These are phyloP conservation scores for Leptarthrus brevirostris DNA, from an alignment of 2,888 invertebrate genomes.

Conservation along the genomic window DNA sequence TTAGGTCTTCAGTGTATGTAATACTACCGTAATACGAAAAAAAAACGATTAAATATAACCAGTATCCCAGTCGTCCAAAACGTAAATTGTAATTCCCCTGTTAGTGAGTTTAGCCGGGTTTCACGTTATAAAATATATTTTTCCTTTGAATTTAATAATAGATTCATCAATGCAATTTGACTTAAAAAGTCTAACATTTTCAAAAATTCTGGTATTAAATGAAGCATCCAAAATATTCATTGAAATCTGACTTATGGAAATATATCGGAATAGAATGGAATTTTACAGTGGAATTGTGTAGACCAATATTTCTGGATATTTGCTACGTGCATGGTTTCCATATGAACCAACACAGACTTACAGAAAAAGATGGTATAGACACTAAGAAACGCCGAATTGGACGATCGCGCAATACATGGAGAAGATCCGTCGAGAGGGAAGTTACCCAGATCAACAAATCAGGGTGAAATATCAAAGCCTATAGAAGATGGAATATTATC, in stretches of 20 bases:
- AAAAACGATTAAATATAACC: constrained; percentile 1
- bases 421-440: too few species aligned
- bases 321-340: background rate
- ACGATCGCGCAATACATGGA: too few species aligned
- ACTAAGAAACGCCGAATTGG: too few species aligned
- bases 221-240: too few species aligned
- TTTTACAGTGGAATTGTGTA: too few species aligned
- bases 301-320: background rate
- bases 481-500: too few species aligned
- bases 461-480: background rate
- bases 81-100: constrained; percentile 3
- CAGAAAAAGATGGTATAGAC: too few species aligned
- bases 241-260: too few species aligned
- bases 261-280: too few species aligned
- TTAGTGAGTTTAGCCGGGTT: constrained; percentile 1
- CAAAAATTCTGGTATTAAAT: background rate
- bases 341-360: too few species aligned
- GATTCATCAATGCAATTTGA: constrained; percentile 9
- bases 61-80: background rate
- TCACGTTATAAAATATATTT: constrained; percentile 7
- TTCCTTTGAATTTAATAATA: constrained; percentile 14
- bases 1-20: constrained; percentile 2
- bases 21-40: background rate
- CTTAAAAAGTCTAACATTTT: background rate
- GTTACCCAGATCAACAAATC: background rate